A percentile compares a stretch with the other conserved stretches of the same genome.
Evolutionary conservation across 2,113 vertebrate species (phyloP).

Genomic region (Apaloderma vittatum): DNA sequence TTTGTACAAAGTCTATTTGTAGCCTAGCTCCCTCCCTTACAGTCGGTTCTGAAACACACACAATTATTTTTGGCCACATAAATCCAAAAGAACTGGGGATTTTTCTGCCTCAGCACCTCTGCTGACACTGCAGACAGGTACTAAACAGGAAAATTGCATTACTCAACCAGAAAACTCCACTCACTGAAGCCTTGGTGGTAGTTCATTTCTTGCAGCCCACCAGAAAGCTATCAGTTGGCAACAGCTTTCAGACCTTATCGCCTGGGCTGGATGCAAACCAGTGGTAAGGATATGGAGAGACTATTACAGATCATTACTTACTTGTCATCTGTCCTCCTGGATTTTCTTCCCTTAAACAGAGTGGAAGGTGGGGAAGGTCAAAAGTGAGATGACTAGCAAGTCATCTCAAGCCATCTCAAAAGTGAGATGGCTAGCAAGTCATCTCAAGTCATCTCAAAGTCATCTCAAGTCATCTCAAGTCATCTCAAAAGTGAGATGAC

Average conservation of each 20-base stretch:
- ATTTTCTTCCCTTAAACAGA: background rate
- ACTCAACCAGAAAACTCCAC: background rate
- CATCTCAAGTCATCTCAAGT: background rate
- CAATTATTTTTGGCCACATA: background rate
- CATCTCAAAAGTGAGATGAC: too few species aligned
- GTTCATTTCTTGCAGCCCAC: background rate
- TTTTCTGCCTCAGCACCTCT: background rate
- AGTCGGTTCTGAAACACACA: background rate
- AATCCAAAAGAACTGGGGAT: background rate
- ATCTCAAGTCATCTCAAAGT: too few species aligned
- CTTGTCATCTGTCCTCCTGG: background rate
- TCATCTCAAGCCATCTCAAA: too few species aligned
- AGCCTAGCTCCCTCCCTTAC: background rate
- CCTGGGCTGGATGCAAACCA: background rate
- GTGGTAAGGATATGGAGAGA: rapidly evolving
- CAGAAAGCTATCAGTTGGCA: background rate
- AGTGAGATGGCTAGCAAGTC: too few species aligned
- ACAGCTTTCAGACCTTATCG: background rate
- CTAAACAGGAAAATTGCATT: background rate
- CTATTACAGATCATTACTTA: background rate
- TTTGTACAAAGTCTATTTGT: background rate
- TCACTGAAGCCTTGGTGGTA: background rate
- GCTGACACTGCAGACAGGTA: background rate
- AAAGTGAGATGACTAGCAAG: background rate
- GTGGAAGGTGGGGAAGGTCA: background rate